Conservation (phyloP, 2,888 invertebrate genomes). For the Drosophila birchii region DNA sequence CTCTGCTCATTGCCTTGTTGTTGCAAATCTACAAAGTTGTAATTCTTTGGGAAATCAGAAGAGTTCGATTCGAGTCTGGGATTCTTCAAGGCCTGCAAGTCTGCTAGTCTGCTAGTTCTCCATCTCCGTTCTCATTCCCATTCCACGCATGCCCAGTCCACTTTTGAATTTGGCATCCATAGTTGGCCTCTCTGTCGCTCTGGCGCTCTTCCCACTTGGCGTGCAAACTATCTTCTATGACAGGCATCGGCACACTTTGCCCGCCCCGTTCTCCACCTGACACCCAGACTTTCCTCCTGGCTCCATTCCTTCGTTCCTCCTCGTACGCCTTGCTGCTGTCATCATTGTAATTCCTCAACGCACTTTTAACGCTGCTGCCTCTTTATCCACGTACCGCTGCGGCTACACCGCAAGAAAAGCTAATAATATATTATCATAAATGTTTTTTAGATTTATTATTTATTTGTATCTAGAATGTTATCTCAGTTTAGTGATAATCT, state of each 20-base stretch:
- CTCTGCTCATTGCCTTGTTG: background rate
- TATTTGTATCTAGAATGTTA: background rate
- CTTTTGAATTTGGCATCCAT: conserved; percentile 80
- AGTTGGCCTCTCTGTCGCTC: conserved; percentile 29
- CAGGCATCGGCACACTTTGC: conserved; percentile 73
- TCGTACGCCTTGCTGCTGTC: conserved; percentile 32
- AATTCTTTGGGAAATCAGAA: background rate
- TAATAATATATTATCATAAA: background rate
- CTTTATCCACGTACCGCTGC: conserved; percentile 12
- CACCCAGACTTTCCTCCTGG: background rate
- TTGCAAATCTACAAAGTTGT: background rate
- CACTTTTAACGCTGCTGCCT: conserved; percentile 48
- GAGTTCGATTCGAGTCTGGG: background rate
- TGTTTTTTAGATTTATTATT: background rate
- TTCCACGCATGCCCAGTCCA: conserved; percentile 77
- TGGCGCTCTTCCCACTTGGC: conserved; percentile 66
- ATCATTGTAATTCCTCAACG: conserved; percentile 76
- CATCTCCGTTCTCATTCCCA: conserved; percentile 27
- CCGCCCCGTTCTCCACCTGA: background rate
- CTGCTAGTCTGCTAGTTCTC: background rate
- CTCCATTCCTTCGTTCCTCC: conserved; percentile 3
- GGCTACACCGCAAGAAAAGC: background rate
- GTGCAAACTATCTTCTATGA: conserved; percentile 79
- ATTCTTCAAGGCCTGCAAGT: background rate
- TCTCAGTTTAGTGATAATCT: background rate